These are phyloP conservation scores for Sylvicola fuscatus DNA, from an alignment of 2,888 invertebrate species.

Conservation along the genomic window DNA sequence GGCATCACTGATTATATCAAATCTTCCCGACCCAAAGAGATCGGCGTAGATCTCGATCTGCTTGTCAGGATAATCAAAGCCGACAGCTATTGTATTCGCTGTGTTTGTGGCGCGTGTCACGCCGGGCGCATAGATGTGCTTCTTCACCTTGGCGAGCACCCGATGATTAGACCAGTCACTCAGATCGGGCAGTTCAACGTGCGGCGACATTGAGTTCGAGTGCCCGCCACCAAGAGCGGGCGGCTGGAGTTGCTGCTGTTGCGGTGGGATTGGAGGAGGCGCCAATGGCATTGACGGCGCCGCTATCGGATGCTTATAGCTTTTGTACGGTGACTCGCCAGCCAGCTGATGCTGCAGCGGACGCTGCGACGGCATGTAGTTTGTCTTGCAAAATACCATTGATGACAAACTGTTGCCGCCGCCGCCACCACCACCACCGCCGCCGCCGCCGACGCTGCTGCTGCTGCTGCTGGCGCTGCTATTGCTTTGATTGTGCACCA, in stretches of 20 bases:
- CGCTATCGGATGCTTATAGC: too few relatives aligned
- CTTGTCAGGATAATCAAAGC: conserved; percentile 57
- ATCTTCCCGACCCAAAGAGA: conserved; percentile 58
- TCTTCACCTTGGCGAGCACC: conserved; percentile 62
- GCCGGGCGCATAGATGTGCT: conserved; percentile 68
- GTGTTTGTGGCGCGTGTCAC: conserved; percentile 55
- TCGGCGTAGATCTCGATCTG: conserved; percentile 41
- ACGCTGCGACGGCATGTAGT: not conserved
- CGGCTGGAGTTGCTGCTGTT: conserved; percentile 11
- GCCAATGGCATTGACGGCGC: conserved; percentile 14
- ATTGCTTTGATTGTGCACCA: not conserved
- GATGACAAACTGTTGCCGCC: not conserved
- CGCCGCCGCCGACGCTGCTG: not conserved
- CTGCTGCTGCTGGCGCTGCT: too few relatives aligned
- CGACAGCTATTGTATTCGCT: conserved; percentile 51
- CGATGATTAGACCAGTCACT: conserved; percentile 88
- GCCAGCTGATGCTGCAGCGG: not conserved
- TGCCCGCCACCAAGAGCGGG: conserved; percentile 16
- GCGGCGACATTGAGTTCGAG: not conserved
- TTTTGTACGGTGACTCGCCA: too few relatives aligned
- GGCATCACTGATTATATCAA: conserved; percentile 82
- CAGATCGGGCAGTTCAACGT: conserved; percentile 40
- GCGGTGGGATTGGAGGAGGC: conserved; percentile 14
- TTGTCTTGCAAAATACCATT: too few relatives aligned
- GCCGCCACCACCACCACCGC: not conserved